Conservation (phyloP, 2,888 invertebrate genomes). For the Tineola bisselliella region DNA sequence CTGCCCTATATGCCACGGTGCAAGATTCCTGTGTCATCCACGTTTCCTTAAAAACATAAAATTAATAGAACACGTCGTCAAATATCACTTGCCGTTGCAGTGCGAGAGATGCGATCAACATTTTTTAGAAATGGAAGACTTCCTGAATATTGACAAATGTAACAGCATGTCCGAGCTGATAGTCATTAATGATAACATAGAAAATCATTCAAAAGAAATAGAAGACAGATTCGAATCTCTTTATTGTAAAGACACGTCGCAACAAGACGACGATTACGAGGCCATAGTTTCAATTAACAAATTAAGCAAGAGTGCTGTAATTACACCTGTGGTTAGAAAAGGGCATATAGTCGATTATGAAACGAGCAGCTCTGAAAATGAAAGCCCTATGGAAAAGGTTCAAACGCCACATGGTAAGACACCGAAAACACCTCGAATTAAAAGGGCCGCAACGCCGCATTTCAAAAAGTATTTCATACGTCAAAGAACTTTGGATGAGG, state of each 20-base stretch:
- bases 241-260: constrained; percentile 22
- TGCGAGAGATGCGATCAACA: constrained; percentile 48
- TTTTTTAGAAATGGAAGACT: constrained; percentile 47
- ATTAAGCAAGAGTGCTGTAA: constrained; percentile 44
- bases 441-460: constrained; percentile 47
- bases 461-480: constrained; percentile 43
- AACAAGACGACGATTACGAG: constrained; percentile 35
- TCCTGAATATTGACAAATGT: constrained; percentile 42
- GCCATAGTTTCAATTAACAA: constrained; percentile 41
- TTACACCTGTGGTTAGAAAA: constrained; percentile 47
- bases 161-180: constrained; percentile 48
- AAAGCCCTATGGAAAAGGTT: constrained; percentile 22
- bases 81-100: constrained; percentile 45
- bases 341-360: constrained; percentile 53
- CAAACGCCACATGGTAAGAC: constrained; percentile 34
- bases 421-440: constrained; percentile 40
- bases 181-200: constrained; percentile 21
- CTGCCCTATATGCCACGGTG: constrained; percentile 51
- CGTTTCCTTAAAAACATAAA: constrained; percentile 30
- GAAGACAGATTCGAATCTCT: constrained; percentile 49
- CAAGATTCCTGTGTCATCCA: constrained; percentile 40
- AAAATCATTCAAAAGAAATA: constrained; percentile 22
- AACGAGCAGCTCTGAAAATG: constrained; percentile 38
- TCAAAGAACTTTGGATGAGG: constrained; percentile 32
- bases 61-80: constrained; percentile 39